Evolutionary conservation across 2,888 invertebrate species (phyloP).

Genomic region (Periphyllus acericola): DNA sequence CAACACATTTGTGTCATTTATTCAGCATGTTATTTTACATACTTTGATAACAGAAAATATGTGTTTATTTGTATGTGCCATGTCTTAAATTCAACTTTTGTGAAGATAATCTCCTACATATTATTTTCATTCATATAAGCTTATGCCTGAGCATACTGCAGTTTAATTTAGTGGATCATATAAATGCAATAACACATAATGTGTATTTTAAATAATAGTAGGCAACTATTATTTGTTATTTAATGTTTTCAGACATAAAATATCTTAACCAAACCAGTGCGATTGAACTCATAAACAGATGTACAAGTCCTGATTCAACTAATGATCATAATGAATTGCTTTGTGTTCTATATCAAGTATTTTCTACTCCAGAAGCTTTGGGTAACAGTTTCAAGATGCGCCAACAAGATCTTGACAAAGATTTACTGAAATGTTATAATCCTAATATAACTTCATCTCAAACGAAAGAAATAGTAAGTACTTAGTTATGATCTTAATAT

Average conservation of each 20-base stretch:
- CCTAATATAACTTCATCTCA: slow-evolving; percentile 70
- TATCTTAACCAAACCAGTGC: slow-evolving; percentile 81
- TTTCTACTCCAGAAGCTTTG: slow-evolving; percentile 75
- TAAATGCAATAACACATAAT: slow-evolving; percentile 6
- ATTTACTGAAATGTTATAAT: slow-evolving; percentile 66
- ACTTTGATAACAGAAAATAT: slow-evolving; percentile 51
- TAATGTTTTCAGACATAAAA: slow-evolving; percentile 66
- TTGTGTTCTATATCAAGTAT: slow-evolving; percentile 81
- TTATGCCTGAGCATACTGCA: neutral
- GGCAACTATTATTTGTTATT: slow-evolving; percentile 68
- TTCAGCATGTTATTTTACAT: slow-evolving; percentile 56
- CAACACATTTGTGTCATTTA: slow-evolving; percentile 44
- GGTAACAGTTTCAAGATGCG: slow-evolving; percentile 77
- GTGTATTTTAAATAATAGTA: slow-evolving; percentile 45
- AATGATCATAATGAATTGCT: slow-evolving; percentile 78
- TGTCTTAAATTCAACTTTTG: slow-evolving; percentile 49
- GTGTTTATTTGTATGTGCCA: slow-evolving; percentile 53
- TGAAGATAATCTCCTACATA: slow-evolving; percentile 37
- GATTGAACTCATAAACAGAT: slow-evolving; percentile 74
- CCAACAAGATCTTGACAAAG: neutral
- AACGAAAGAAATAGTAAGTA: slow-evolving; percentile 77
- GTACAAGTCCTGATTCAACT: slow-evolving; percentile 75
- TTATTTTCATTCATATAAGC: slow-evolving; percentile 25
- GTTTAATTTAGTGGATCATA: slow-evolving; percentile 41
- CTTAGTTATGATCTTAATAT: neutral